Base-by-base conservation (phyloP, 2,113 vertebrate species). In the Chaenocephalus aceratus region DNA sequence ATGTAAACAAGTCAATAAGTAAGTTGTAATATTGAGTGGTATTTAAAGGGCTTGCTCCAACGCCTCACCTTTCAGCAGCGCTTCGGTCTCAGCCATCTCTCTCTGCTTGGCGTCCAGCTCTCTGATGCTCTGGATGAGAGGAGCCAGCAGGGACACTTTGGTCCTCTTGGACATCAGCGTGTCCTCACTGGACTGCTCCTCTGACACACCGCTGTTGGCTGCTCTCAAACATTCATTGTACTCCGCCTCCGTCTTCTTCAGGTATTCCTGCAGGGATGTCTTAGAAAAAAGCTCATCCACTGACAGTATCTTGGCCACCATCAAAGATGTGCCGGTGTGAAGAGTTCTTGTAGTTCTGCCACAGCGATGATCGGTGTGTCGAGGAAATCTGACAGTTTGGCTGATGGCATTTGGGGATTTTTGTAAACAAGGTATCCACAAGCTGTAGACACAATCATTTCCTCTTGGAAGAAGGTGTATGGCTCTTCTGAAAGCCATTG, bases 271-370 rank as follows among this genome's bases (percentile, higher is more conserved):
- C 23, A 96, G 65, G 5, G 94, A 92, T 45, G 21, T 90, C 56
- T 57, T 91, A 14, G 46, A 77, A 59, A 96, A 96, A 16, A 95
- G 79, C 60, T 95, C 94, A 2, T 96, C 92, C 54, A 77, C 71
- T 0, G 93, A 88, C 44, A 93, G 60, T 13, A 95, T 18, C 75
- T 86, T 93, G 12, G 72, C 57, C 45, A 68, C 65, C 81, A 86
- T 63, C n/a, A 59, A 13, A 0, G 89, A 18, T 48, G 63, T 30
- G 5, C 61, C 30, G 1, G 75, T 72, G 26, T 94, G 91, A 44
- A 95, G 30, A 53, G 53, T 15, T 77, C 89, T 90, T 36, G 52
- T 46, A 36, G 30, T 18, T 41, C 36, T 57, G 46, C 30, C 30
- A 18, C 10, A 10, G 7, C 18, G 10, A 10, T 46, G 52, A 14